Base-by-base conservation (phyloP, 2,888 invertebrate genomes). In the Macropis europaea region DNA sequence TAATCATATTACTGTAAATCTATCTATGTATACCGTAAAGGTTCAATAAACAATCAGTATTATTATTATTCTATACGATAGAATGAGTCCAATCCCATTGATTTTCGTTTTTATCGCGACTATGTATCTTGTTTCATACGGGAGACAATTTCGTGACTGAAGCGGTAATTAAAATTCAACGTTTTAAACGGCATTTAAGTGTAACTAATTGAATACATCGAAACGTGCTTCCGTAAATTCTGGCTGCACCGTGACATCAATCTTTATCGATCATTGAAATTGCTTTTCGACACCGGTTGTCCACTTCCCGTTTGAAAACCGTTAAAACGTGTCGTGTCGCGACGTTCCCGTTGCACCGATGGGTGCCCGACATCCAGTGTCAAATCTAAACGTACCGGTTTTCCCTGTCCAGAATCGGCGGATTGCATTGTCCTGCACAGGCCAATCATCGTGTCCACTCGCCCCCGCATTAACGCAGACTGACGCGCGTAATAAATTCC, bases 221-320 rank as follows among this genome's bases (percentile, higher is more conserved):
- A 64, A 45, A 60, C 52, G 13, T 26, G 63, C 38, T 38, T 47
- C 63, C 34, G 13, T 36, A 53, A 43, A 42, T 61, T 30, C 34
- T 11, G n/a, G 26, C 11, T 22, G 45, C 19, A 42, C 17, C 40
- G 38, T n/a, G 50, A 42, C 38, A 64, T 69, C 69, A 64, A 64
- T 69, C 69, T 69, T 64, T 36, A 68, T 68, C 64, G 64, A 68
- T 68, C 68, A 63, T 50, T 30, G 64, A 42, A 68, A 63, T 68
- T 54, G 68, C 40, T 50, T n/a, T 43, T 38, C 50, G 56, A 57
- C 50, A 32, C 38, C 5, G 56, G 32, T 69, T 45, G 50, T 45
- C 50, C 69, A 57, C 56, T 69, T 64, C 43, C 42, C 50, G 43
- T 45, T n/a, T n/a, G 68, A 64, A 69, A 69, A 57, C 43, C 50